Conservation (phyloP, 2,113 vertebrate genomes). For the Lonchura striata region DNA sequence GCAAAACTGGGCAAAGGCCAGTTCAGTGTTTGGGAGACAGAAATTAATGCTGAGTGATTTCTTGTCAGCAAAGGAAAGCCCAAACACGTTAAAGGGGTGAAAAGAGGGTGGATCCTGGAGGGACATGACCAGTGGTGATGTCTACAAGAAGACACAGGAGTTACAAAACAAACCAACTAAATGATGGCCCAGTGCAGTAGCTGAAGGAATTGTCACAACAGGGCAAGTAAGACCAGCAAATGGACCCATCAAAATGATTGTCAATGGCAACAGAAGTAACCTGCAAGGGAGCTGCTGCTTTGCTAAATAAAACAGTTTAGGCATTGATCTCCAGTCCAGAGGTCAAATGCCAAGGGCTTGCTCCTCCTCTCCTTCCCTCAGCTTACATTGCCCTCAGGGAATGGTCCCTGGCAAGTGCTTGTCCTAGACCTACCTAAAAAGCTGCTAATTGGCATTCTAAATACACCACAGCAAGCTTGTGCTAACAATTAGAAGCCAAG, state of each 20-base stretch:
- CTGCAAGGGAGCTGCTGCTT: neutral
- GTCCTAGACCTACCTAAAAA: neutral
- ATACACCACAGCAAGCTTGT: neutral
- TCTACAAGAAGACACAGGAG: neutral
- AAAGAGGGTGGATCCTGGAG: neutral
- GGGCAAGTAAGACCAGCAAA: neutral
- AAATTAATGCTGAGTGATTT: neutral
- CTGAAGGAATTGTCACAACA: neutral
- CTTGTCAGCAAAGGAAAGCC: neutral
- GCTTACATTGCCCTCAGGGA: neutral
- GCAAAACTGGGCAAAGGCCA: neutral
- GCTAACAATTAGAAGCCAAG: neutral
- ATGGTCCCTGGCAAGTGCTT: neutral
- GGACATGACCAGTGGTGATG: neutral
- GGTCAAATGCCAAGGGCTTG: neutral
- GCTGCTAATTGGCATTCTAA: neutral
- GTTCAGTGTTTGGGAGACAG: neutral
- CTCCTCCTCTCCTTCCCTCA: neutral
- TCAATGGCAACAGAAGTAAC: neutral
- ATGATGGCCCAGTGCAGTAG: neutral
- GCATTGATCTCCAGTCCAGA: neutral
- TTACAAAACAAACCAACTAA: neutral
- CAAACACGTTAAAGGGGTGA: neutral
- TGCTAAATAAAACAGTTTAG: neutral
- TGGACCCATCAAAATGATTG: neutral